phyloP scores from a whole-genome alignment of 2,797 vertebrate genomes.

The Tauraco hartlaubi region DNA sequence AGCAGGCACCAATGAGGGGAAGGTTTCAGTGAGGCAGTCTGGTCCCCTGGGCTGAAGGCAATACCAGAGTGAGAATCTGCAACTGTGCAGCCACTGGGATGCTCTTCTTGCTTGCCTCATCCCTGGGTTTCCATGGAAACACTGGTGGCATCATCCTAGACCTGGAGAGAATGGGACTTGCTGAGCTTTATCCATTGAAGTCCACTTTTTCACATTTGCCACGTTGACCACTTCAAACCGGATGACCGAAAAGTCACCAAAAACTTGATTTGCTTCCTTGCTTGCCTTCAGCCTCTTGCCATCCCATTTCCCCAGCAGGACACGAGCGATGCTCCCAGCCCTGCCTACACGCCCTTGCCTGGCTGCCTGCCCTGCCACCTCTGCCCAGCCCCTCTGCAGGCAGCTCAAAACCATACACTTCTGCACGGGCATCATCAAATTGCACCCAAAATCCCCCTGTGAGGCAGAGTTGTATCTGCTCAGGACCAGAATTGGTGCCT shows the following conservation, averaged over 20 bases:
- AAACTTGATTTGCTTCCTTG: not conserved
- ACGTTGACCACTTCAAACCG: not conserved
- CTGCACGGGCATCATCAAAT: not conserved
- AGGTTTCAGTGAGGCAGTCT: not conserved
- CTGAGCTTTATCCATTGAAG: not conserved
- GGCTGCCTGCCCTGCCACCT: not conserved
- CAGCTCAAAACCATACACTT: not conserved
- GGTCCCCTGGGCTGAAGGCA: not conserved
- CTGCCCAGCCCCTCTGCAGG: not conserved
- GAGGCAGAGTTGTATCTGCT: not conserved
- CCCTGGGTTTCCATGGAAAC: not conserved
- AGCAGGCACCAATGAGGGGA: not conserved
- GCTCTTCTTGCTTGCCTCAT: not conserved
- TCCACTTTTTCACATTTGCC: not conserved
- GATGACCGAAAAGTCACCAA: not conserved
- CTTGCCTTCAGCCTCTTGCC: not conserved
- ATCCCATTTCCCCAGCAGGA: not conserved
- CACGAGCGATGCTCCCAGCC: not conserved
- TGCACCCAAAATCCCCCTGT: fast-evolving
- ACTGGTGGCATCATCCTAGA: not conserved
- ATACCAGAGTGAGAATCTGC: not conserved
- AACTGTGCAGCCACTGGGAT: not conserved
- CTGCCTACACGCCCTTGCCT: not conserved
- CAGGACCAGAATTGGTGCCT: not conserved
- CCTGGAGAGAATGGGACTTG: not conserved